phyloP scores from a whole-genome alignment of 2,888 invertebrate species.

The Leucophenga montana region DNA sequence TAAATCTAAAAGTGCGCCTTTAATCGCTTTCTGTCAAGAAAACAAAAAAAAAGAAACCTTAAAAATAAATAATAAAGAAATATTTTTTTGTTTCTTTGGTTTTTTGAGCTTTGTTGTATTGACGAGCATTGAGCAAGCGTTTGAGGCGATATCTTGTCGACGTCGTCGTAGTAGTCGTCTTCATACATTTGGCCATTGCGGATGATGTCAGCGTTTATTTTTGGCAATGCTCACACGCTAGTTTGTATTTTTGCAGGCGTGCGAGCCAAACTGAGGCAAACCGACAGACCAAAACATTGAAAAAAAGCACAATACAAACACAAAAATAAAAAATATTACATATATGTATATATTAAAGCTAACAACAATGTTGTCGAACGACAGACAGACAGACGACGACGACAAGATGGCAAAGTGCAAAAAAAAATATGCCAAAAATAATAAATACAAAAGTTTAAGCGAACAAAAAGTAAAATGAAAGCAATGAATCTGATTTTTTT shows the following conservation, averaged over 20 bases:
- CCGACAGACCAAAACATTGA: constrained; percentile 35
- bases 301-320: not conserved
- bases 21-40: not conserved
- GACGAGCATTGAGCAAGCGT: too few relatives aligned
- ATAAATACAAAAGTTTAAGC: constrained; percentile 27
- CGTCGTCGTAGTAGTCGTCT: not conserved
- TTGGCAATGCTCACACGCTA: constrained; percentile 52
- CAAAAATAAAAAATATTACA: constrained; percentile 8
- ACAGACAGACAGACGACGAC: constrained; percentile 16
- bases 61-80: not conserved
- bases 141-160: not conserved
- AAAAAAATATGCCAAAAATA: constrained; percentile 25
- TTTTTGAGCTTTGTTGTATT: constrained; percentile 21
- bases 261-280: constrained; percentile 4
- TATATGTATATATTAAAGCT: constrained; percentile 28
- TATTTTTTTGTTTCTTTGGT: not conserved
- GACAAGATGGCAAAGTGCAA: constrained; percentile 29
- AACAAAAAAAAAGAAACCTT: not conserved
- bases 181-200: constrained; percentile 12
- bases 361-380: constrained; percentile 30
- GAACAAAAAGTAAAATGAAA: constrained; percentile 15
- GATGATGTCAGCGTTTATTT: constrained; percentile 64
- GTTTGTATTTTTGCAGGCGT: not conserved
- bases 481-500: constrained; percentile 21
- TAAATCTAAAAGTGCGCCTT: constrained; percentile 6